Base-by-base conservation (phyloP, 2,888 invertebrate genomes). In the Torymus auratus region DNA sequence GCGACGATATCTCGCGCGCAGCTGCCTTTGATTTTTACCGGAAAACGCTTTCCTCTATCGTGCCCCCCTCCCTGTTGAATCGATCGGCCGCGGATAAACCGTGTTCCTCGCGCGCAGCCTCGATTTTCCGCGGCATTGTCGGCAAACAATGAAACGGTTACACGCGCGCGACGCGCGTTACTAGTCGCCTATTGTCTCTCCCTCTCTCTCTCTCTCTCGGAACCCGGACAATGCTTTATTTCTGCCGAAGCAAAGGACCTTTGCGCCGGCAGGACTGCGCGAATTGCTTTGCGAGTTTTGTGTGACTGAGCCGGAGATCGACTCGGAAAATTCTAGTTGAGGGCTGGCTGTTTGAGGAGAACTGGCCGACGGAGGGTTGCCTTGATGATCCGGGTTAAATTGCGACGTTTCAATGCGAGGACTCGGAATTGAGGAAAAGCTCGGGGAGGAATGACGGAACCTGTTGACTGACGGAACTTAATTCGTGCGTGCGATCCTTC, bases 91-190 rank as follows among this genome's bases (percentile, higher is more conserved):
- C 28, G 73, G 65, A 75, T 71, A 75, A 75, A 69, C 71, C 71
- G 72, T 67, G 74, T 67, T 74, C 58, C 82, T 72, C 79, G 76
- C 7, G 28, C 7, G 41, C 41, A 77, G 82, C 82, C 84, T 67
- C 70, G 85, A 86, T 87, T 87, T 86, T 84, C 85, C 83, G 75
- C 83, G 75, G 85, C 87, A 87, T 87, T 88, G 88, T 88, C 85
- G 84, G 83, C 84, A 87, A 88, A 89, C 89, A 89, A 88, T 89
- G 87, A 78, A 78, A 78, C 65, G 71, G 78, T 72, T 69, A 76
- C 76, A 69, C 41, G 62, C 86, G 86, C 87, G 88, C 88, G 88
- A 88, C 87, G 87, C 85, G 86, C 83, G 78, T 50, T 7, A 10
- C 7, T 7, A 41, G 20, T 2, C 41, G 41, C 81, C 86, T 84